Evolutionary conservation across 2,797 vertebrate species (phyloP).

Genomic region (Hippoglossus hippoglossus): DNA sequence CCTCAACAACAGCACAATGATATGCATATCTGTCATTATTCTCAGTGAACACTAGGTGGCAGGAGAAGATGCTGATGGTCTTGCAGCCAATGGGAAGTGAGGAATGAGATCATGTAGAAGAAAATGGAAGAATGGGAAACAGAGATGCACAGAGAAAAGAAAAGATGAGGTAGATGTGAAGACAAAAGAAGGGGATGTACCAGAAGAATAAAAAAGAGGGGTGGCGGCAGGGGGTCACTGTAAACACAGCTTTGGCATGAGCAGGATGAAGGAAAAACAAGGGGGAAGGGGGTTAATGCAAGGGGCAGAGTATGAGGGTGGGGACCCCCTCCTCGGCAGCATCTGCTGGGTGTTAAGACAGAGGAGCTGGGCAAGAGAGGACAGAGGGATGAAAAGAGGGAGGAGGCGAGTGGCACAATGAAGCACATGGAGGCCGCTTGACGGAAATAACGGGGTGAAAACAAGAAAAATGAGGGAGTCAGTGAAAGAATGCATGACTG

Average conservation of each 20-base stretch:
- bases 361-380: conserved; percentile 21
- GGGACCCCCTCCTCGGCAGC: conserved; percentile 38
- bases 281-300: conserved; percentile 16
- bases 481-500: conserved; percentile 63
- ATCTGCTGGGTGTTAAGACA: conserved; percentile 52
- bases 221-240: not conserved
- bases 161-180: conserved; percentile 3
- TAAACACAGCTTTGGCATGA: conserved; percentile 9
- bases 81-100: not conserved
- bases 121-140: conserved; percentile 13
- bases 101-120: not conserved
- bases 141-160: conserved; percentile 2
- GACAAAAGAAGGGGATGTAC: conserved; percentile 4
- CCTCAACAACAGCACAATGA: not conserved
- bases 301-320: conserved; percentile 30
- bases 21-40: not conserved
- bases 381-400: conserved; percentile 45
- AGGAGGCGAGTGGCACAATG: conserved; percentile 45
- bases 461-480: conserved; percentile 15
- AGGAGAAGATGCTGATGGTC: conserved; percentile 27
- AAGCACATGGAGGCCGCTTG: conserved; percentile 29
- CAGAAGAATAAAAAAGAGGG: not conserved
- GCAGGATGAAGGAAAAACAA: not conserved
- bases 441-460: conserved; percentile 20
- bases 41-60: conserved; percentile 60